Base-by-base conservation (phyloP, 1,140 invertebrate species). In the Brachystomella parvula region DNA sequence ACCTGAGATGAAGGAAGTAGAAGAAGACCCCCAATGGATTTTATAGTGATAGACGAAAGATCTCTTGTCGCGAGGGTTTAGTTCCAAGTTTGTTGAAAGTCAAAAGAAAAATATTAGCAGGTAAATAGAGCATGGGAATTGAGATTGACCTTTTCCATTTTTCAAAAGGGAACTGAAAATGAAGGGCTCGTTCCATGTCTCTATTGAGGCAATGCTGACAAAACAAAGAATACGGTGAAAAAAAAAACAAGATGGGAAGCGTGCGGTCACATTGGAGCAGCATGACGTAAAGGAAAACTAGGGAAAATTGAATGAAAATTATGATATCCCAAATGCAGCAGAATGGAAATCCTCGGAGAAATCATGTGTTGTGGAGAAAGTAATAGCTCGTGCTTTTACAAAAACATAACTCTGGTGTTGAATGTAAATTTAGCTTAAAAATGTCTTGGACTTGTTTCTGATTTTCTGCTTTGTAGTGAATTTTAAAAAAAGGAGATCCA, bases 31-130 rank as follows among this genome's bases (percentile, higher is more conserved):
- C 39, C 39, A 12, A 9, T 44, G 39, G 39, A 44, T 44, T 44
- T 44, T 44, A 44, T 44, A 44, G 39, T 44, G 39, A 44, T 44
- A 44, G 39, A 44, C n/a, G 39, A 44, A n/a, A 44, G 39, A 44
- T n/a, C 39, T 44, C n/a, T 44, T 44, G 39, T 44, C 39, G n/a
- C 39, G 9, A n/a, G 39, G 39, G 9, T n/a, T 44, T 44, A 9
- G 39, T 44, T 44, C n/a, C n/a, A 12, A 12, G 9, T 44, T 9
- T 44, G 9, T n/a, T 9, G 9, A 44, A 44, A 44, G 39, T 44
- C 39, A 44, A 44, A 44, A 44, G 39, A n/a, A 44, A 44, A 44
- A 44, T 44, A 44, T 44, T 44, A 12, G 39, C 39, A 44, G 39
- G 39, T 44, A 44, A 44, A 44, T 44, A 44, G 39, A 44, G 39